A percentile compares a stretch with the other conserved stretches of the same genome.
Evolutionary conservation across 1,140 invertebrate genomes (phyloP).

Genomic region (Heliconius melpomene): DNA sequence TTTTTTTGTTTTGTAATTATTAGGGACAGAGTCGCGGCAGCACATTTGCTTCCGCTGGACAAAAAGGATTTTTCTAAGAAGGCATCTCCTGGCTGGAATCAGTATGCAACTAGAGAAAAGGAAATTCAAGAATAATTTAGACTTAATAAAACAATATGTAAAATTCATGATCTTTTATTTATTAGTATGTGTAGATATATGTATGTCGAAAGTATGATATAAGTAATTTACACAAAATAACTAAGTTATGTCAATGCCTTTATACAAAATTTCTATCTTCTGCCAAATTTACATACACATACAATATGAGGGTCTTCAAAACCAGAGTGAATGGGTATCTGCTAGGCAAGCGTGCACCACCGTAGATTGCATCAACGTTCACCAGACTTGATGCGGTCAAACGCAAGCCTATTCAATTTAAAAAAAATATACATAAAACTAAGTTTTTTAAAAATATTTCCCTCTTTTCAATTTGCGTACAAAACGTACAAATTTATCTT

Average conservation of each 20-base stretch:
- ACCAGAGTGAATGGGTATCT: too few relatives aligned
- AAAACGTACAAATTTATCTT: too few relatives aligned
- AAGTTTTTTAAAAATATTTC: too few relatives aligned
- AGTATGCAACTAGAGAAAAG: constrained; percentile 54
- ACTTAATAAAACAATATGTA: neutral
- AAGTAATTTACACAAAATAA: neutral
- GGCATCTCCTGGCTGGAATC: constrained; percentile 55
- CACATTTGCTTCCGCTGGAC: constrained; percentile 66
- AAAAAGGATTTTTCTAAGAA: constrained; percentile 63
- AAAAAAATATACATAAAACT: too few relatives aligned
- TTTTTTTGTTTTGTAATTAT: constrained; percentile 21
- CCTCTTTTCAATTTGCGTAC: neutral
- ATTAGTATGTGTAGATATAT: neutral
- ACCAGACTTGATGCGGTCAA: too few relatives aligned
- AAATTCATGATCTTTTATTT: neutral
- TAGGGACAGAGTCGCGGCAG: constrained; percentile 76
- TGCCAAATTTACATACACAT: too few relatives aligned
- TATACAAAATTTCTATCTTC: too few relatives aligned
- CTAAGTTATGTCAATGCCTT: too few relatives aligned
- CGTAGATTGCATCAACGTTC: too few relatives aligned
- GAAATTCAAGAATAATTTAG: constrained; percentile 36
- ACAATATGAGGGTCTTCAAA: too few relatives aligned
- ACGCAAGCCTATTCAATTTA: too few relatives aligned
- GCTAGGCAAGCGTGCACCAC: too few relatives aligned
- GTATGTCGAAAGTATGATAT: neutral